Evolutionary conservation across 2,888 invertebrate genomes (phyloP), one percentile per base, ranked within the genome.

Genomic region (Dasysyrphus albostriatus): DNA sequence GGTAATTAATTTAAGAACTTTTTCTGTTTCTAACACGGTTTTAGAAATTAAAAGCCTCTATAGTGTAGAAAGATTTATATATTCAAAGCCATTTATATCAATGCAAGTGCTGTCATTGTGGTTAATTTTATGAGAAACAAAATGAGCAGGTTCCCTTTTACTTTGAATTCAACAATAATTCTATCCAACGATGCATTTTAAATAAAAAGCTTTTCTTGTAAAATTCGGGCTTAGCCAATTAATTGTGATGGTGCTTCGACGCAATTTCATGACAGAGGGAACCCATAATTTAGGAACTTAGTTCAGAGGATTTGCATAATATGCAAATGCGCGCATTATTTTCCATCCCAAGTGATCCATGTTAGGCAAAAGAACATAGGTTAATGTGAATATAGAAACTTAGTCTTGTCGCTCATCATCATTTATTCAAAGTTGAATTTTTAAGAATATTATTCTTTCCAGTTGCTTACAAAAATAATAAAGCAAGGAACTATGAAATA

Each of bases 401-500:
- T 29, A 39, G 29, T 69, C 29, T 24, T 42, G 10, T 39, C 54
- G 14, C 24, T 14, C 37, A 14, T 24, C 29, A 39, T 39, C 39
- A 69, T 69, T 54, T 24, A 39, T 69, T 16, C 24, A 67, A 37
- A 49, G 44, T 37, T 24, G 37, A 39, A 37, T 10, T 24, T 69
- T 51, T 6, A 54, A 39, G 16, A 54, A 54, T 14, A 14, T 19
- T 3, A 56, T 69, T 51, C 37, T 39, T 51, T 39, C 51, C 16
- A 29, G 51, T 69, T 51, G 51, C 51, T 37, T 69, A 3, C 24
- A 24, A 51, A 51, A 39, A 29, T 54, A 10, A 39, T 24, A 51
- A 54, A 29, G 9, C 14, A 69, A 29, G 42, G 47, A 69, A 69
- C 69, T 69, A 54, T 69, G 69, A 69, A 69, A 54, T 39, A 39